Evolutionary conservation across 2,888 invertebrate species (phyloP).

Genomic region (Siphonodentalium dalli): DNA sequence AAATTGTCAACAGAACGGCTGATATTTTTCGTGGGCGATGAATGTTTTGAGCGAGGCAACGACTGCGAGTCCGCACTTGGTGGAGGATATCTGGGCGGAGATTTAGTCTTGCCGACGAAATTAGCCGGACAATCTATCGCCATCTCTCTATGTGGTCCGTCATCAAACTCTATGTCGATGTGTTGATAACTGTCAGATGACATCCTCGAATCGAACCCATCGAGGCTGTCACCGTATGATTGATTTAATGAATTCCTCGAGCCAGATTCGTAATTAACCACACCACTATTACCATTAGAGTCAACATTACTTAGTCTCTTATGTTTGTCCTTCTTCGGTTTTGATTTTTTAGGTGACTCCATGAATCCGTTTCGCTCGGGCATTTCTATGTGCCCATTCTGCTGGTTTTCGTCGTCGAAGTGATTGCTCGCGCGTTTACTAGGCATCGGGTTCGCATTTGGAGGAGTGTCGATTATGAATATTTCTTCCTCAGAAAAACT

Average conservation of each 20-base stretch:
- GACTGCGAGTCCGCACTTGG: slow-evolving; percentile 28
- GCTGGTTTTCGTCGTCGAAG: too few species aligned
- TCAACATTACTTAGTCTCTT: slow-evolving; percentile 30
- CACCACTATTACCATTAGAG: slow-evolving; percentile 30
- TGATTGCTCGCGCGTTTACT: background rate
- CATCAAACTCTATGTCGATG: slow-evolving; percentile 41
- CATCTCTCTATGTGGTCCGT: slow-evolving; percentile 90
- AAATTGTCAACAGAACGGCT: slow-evolving; percentile 21
- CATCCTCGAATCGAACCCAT: slow-evolving; percentile 32
- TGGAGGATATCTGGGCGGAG: slow-evolving; percentile 80
- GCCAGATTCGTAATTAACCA: too few species aligned
- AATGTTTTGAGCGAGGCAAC: slow-evolving; percentile 27
- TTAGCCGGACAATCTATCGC: slow-evolving; percentile 97
- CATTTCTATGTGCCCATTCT: slow-evolving; percentile 39
- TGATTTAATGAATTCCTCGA: slow-evolving; percentile 42
- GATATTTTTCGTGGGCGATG: slow-evolving; percentile 22
- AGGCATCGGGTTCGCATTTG: slow-evolving; percentile 4
- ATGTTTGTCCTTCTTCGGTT: slow-evolving; percentile 31
- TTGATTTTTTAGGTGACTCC: slow-evolving; percentile 34
- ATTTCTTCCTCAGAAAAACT: too few species aligned
- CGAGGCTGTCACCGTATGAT: slow-evolving; percentile 28
- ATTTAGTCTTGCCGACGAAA: slow-evolving; percentile 89
- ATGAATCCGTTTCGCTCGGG: slow-evolving; percentile 37
- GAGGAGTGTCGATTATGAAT: too few species aligned
- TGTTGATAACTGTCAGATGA: slow-evolving; percentile 35